Base-by-base conservation (phyloP, 1,140 invertebrate genomes). In the Subanguina moxae region DNA sequence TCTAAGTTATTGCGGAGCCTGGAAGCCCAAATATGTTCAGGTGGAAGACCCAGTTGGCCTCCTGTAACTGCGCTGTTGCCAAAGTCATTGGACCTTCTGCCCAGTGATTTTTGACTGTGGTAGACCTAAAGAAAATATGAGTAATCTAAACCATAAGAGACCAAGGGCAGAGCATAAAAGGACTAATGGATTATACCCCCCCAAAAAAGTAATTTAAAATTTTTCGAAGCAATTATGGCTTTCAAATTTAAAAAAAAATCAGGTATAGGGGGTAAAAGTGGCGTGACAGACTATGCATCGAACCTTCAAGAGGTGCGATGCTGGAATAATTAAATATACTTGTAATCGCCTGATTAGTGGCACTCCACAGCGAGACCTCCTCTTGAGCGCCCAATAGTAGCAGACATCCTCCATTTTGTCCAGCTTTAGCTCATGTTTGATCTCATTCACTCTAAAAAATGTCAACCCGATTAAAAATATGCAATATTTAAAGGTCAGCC, bases 321-420 rank as follows among this genome's bases (percentile, higher is more conserved):
- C 64, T 25, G 8, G 57, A 21, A 64, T 7, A 64, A 61, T 25
- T 7, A 61, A 64, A 3, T 28, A 15, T 64, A 64, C 62, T 70
- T 84, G 85, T 17, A 85, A 69, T 21, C 94, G 85, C 66, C 94
- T 83, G 27, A 98, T 82, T 30, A 98, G 85, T 0, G 94, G 94
- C 11, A 97, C 94, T 0, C 95, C 95, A 85, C 96, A 96, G 57
- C 94, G 84, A 65, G 90, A 90, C 80, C 94, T 92, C n/a, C 94
- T 71, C 83, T 97, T 97, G 1, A 97, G 84, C 1, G 91, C 94
- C 94, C 94, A 97, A 81, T 87, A 75, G 32, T 73, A 19, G 38
- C 21, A 67, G 11, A 77, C 42, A 65, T 75, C 70, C 5, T 69
- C 43, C 3, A 74, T 25, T 11, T 65, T 23, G 5, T 75, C 74